Base-by-base conservation (phyloP, 1,140 invertebrate species). In the Lepidurus arcticus region DNA sequence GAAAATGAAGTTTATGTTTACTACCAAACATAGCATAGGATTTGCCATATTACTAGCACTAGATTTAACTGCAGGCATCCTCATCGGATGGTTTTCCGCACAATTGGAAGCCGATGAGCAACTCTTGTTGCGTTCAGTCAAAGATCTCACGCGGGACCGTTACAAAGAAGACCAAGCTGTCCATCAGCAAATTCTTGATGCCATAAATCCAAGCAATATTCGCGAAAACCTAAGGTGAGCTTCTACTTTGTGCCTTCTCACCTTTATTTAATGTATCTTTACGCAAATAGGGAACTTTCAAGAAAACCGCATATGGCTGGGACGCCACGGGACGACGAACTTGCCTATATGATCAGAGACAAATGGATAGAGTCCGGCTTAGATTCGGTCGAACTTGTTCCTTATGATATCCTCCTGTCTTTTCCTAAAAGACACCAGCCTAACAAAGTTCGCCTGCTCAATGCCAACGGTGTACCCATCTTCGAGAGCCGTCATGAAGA, bases 341-440 rank as follows among this genome's bases (percentile, higher is more conserved):
- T 78, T n/a, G 79, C 79, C 5, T 21, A 74, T 24, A 74, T 76
- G 79, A 44, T 80, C 34, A 24, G 26, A 42, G 76, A 80, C 10
- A 42, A 73, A 13, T 78, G 77, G 13, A 10, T 73, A 1, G 26
- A 44, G n/a, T 43, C 34, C 26, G 79, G 79, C 3, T 44, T 80
- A 6, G 79, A 80, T 74, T 34, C 24, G 11, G 79, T 53, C 10
- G 76, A 79, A 42, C 44, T 80, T 43, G 73, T 80, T 16, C 75
- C 75, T 5, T 77, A 80, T 47, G n/a, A 80, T 21, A 76, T 80
- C n/a, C 73, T 80, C 43, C 76, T 80, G 6, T 80, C 79, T 7
- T 80, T 78, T 47, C 79, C 79, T 7, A 42, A 76, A 42, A 74
- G 45, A 21, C 13, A 44, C 9, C 42, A 74, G 1, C 79, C 79